These are phyloP conservation scores for Fistularia tabacaria DNA, from an alignment of 2,797 vertebrate species.

Conservation along the genomic window DNA sequence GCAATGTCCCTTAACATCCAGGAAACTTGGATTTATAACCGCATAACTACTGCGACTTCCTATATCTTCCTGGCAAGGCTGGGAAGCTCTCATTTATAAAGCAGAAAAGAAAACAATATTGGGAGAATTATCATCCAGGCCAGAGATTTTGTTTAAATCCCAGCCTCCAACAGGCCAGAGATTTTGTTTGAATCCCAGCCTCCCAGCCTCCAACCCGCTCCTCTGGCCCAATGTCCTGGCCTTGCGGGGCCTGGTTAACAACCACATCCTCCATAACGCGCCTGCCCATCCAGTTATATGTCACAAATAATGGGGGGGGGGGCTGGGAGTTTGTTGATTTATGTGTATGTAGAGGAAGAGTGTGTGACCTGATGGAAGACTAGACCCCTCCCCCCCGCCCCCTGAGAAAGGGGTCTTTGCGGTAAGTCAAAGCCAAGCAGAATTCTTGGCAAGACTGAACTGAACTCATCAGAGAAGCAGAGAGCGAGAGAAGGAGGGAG, in stretches of 20 bases:
- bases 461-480: constrained; percentile 27
- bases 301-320: constrained; percentile 42
- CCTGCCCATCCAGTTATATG: constrained; percentile 50
- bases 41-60: constrained; percentile 27
- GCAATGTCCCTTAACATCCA: constrained; percentile 18
- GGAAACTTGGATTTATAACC: constrained; percentile 33
- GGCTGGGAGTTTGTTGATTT: constrained; percentile 43
- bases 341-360: constrained; percentile 34
- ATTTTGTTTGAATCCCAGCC: constrained; percentile 38
- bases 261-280: constrained; percentile 49
- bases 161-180: constrained; percentile 21
- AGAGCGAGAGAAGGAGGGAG: constrained; percentile 5
- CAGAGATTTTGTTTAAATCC: constrained; percentile 37
- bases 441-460: constrained; percentile 29
- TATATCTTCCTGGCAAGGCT: constrained; percentile 29
- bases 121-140: constrained; percentile 32
- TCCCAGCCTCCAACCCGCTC: constrained; percentile 15
- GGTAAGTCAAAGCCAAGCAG: constrained; percentile 28
- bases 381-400: constrained; percentile 14
- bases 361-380: constrained; percentile 43
- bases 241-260: constrained; percentile 18
- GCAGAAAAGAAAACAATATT: constrained; percentile 3
- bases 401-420: constrained; percentile 39
- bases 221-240: constrained; percentile 22
- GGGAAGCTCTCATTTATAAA: constrained; percentile 4